phyloP scores from a whole-genome alignment of 2,797 vertebrate genomes.

The Crenuchus spilurus region DNA sequence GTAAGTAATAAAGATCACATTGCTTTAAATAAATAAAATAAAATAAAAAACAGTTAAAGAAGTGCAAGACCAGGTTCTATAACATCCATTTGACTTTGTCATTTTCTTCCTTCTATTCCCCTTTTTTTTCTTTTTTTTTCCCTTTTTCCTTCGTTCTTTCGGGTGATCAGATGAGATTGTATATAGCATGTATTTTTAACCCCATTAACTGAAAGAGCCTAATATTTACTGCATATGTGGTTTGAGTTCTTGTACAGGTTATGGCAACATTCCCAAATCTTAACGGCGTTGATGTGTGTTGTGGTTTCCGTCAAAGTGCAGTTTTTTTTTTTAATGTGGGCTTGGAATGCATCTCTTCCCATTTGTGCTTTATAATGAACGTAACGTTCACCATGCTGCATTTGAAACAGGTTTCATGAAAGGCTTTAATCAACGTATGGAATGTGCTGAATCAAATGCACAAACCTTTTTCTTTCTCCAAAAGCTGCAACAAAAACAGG shows the following conservation, averaged over 20 bases:
- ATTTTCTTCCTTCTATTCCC: neutral
- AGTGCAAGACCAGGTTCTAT: neutral
- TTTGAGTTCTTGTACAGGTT: conserved; percentile 3
- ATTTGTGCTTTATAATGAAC: conserved; percentile 12
- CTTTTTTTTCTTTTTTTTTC: neutral
- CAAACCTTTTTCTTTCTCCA: neutral
- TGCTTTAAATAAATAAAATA: conserved; percentile 17
- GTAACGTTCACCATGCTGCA: neutral
- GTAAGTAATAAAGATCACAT: neutral
- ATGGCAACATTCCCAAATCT: conserved; percentile 6
- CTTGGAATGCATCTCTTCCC: conserved; percentile 10
- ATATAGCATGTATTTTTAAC: neutral
- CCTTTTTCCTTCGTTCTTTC: neutral
- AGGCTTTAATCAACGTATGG: neutral
- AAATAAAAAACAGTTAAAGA: neutral
- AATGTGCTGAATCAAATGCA: neutral
- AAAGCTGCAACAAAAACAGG: conserved; percentile 1
- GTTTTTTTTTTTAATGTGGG: conserved; percentile 5
- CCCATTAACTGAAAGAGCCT: neutral
- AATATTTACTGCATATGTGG: conserved; percentile 7
- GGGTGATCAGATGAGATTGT: neutral
- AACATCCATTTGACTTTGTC: neutral
- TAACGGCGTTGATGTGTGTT: conserved; percentile 28
- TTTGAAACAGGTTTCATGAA: neutral
- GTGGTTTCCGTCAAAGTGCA: conserved; percentile 34